Conservation (phyloP, 2,113 vertebrate species). For the Mola mola region DNA sequence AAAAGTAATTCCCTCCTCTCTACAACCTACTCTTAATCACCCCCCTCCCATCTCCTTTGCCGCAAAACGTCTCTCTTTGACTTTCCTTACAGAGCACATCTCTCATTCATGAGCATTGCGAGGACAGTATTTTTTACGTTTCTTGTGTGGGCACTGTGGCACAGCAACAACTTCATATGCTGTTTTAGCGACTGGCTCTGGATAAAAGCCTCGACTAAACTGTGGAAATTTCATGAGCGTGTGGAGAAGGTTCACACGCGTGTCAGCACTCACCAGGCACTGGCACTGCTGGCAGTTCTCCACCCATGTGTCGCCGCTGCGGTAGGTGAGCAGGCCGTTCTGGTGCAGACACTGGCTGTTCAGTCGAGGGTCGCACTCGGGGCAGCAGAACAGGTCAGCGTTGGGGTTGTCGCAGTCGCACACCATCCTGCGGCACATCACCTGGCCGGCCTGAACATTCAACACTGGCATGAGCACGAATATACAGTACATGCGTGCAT, state of each 20-base stretch:
- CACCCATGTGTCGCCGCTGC: slow-evolving; percentile 95
- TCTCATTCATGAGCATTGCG: slow-evolving; percentile 52
- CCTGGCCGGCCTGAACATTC: slow-evolving; percentile 85
- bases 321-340: slow-evolving; percentile 90
- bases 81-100: slow-evolving; percentile 40
- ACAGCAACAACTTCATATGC: background rate
- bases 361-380: slow-evolving; percentile 94
- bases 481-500: slow-evolving; percentile 5
- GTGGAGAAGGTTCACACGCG: no score
- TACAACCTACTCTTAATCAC: slow-evolving; percentile 19
- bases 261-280: slow-evolving; percentile 88
- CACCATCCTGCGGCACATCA: slow-evolving; percentile 98
- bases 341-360: slow-evolving; percentile 96
- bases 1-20: slow-evolving; percentile 49
- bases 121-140: slow-evolving; percentile 40
- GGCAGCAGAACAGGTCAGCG: slow-evolving; percentile 96
- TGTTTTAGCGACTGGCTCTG: slow-evolving; percentile 3
- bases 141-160: slow-evolving; percentile 24
- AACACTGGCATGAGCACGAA: background rate
- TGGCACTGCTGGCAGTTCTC: slow-evolving; percentile 96
- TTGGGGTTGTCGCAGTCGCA: slow-evolving; percentile 98
- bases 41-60: slow-evolving; percentile 30
- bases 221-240: no score
- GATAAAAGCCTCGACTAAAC: slow-evolving; percentile 1
- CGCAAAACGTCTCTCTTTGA: slow-evolving; percentile 61